Conservation (phyloP, 37 sponge, comb jelly and placozoan genomes). For the Beroe forskalii region DNA sequence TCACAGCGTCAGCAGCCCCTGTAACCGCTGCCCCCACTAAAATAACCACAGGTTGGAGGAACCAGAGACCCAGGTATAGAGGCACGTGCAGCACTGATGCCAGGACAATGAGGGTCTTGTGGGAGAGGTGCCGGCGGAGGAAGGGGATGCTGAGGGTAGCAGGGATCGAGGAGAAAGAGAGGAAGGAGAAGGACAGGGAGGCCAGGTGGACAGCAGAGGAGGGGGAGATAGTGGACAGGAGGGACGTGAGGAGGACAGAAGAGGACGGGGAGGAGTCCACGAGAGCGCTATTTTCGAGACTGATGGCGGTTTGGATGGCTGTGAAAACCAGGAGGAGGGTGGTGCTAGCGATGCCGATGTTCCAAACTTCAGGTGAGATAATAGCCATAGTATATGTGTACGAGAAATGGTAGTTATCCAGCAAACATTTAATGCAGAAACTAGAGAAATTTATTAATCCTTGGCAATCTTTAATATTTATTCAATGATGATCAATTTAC, state of each 20-base stretch:
- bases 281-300: not conserved
- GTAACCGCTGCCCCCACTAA: not conserved
- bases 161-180: not conserved
- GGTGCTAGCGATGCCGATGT: not conserved
- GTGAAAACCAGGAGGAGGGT: not conserved
- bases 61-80: not conserved
- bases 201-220: not conserved
- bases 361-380: not conserved
- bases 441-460: no score
- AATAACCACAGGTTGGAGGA: not conserved
- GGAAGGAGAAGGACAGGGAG: not conserved
- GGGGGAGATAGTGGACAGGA: not conserved
- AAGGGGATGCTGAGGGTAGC: not conserved
- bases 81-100: not conserved
- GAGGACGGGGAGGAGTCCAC: not conserved
- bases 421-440: no score
- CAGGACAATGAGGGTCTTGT: not conserved
- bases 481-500: no score
- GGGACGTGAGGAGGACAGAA: not conserved
- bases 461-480: no score
- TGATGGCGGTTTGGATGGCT: not conserved
- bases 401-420: no score
- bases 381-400: no score
- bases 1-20: not conserved
- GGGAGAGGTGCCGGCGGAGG: not conserved